Percentiles rank a stretch among this genome's conserved stretches.
phyloP scores from a whole-genome alignment of 2,888 invertebrate species.

The Ochropacha duplaris region DNA sequence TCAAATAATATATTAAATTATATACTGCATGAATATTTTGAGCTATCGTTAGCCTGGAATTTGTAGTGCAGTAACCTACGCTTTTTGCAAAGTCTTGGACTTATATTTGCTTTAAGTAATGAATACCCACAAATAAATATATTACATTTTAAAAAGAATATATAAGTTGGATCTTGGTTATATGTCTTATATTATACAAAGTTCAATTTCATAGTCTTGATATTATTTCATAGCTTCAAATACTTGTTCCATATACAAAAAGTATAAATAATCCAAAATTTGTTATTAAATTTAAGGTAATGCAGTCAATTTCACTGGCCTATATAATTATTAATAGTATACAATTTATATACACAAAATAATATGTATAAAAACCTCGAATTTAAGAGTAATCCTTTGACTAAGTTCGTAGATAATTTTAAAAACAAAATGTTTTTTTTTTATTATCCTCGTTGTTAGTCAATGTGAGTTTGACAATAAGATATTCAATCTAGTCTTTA shows the following conservation, averaged over 20 bases:
- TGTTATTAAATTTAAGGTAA: slow-evolving; percentile 59
- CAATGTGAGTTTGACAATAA: slow-evolving; percentile 77
- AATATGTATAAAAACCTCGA: slow-evolving; percentile 65
- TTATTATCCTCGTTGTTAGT: not conserved
- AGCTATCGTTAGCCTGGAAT: not conserved
- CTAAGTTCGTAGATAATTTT: slow-evolving; percentile 10
- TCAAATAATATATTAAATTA: slow-evolving; percentile 48
- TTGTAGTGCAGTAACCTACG: too few species aligned
- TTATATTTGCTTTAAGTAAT: not conserved
- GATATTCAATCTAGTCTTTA: slow-evolving; percentile 74
- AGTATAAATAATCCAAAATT: slow-evolving; percentile 50
- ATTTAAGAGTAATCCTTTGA: slow-evolving; percentile 66
- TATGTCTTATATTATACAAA: too few species aligned
- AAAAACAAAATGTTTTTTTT: slow-evolving; percentile 5
- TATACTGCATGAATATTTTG: slow-evolving; percentile 33
- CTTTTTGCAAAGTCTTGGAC: not conserved
- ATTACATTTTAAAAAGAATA: too few species aligned
- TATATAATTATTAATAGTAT: slow-evolving; percentile 60
- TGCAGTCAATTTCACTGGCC: slow-evolving; percentile 76
- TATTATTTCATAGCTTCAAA: not conserved
- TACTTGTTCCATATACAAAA: not conserved
- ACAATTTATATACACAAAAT: slow-evolving; percentile 54
- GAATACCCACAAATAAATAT: too few species aligned
- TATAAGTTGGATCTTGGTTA: not conserved
- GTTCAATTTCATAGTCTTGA: not conserved